Base-by-base conservation (phyloP, 2,797 vertebrate species). In the Malurus splendens region DNA sequence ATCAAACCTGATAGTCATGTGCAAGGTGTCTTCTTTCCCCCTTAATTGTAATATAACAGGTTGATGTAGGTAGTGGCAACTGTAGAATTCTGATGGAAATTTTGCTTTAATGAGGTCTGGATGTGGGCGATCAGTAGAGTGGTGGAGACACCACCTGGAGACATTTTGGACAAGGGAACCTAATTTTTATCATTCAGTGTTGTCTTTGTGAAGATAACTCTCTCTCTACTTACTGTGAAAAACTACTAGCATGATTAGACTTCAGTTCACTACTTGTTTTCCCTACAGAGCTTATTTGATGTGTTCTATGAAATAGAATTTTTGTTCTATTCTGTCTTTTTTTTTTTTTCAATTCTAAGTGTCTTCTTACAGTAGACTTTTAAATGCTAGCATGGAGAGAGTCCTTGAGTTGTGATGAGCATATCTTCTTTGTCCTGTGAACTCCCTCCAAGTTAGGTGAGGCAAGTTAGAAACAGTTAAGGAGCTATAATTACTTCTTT, bases 1-100 rank as follows among this genome's bases (percentile, higher is more conserved):
- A 28, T 78, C 13, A 71, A 65, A 67, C 50, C 22, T 38, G 32
- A 2, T 65, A 10, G 22, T 73, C 17, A 54, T 57, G 10, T 52
- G 18, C 23, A 68, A 79, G 47, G 15, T 15, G 10, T 57, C 16
- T 62, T 42, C 55, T 67, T 78, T 14, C 9, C 27, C 20, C 27
- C 8, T 7, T 32, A 51, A 12, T 2, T 7, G 19, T 50, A 56
- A 36, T 0, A 0, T 33, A 42, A 14, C 9, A 6, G 22, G 14
- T 60, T 70, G 32, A 62, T 73, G 61, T 62, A 82, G 54, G 14
- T 42, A 50, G 28, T 38, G 22, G 10, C 4, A 8, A 39, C 19
- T 77, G 33, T 45, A 50, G 28, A 71, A 20, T 45, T 90, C 1
- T 11, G 7, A 28, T 24, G 12, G 48, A 70, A 56, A 51, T 54